These are phyloP conservation scores for Drosophila persimilis DNA, from an alignment of 1,140 invertebrate genomes.

Conservation along the genomic window DNA sequence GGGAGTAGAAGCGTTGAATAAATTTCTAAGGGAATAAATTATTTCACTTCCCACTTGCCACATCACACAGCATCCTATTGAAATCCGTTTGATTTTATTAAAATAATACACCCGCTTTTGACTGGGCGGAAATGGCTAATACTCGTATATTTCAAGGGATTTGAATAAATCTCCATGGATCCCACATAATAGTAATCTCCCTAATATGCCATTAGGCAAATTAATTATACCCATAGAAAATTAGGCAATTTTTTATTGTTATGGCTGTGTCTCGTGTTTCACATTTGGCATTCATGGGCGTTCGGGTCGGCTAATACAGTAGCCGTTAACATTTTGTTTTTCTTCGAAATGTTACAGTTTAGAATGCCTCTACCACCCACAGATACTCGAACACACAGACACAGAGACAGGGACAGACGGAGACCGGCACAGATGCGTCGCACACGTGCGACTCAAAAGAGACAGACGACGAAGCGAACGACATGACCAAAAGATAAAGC, in stretches of 20 bases:
- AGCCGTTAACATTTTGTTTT: constrained; percentile 42
- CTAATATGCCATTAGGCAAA: constrained; percentile 45
- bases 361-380: constrained; percentile 30
- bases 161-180: constrained; percentile 27
- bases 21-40: background rate
- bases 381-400: constrained; percentile 2
- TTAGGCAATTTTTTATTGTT: constrained; percentile 67
- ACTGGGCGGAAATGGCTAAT: constrained; percentile 26
- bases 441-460: constrained; percentile 47
- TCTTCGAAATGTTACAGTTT: constrained; percentile 45
- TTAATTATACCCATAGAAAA: constrained; percentile 58
- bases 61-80: background rate
- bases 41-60: background rate
- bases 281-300: constrained; percentile 54
- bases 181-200: constrained; percentile 10
- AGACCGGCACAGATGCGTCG: constrained; percentile 6
- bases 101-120: constrained; percentile 11
- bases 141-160: constrained; percentile 23
- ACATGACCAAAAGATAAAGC: constrained; percentile 51
- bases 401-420: constrained; percentile 5
- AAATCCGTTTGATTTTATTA: constrained; percentile 5
- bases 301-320: constrained; percentile 9
- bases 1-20: background rate
- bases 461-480: constrained; percentile 37
- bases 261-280: constrained; percentile 59